phyloP scores from a whole-genome alignment of 1,140 invertebrate genomes.

The Chionoecetes opilio region DNA sequence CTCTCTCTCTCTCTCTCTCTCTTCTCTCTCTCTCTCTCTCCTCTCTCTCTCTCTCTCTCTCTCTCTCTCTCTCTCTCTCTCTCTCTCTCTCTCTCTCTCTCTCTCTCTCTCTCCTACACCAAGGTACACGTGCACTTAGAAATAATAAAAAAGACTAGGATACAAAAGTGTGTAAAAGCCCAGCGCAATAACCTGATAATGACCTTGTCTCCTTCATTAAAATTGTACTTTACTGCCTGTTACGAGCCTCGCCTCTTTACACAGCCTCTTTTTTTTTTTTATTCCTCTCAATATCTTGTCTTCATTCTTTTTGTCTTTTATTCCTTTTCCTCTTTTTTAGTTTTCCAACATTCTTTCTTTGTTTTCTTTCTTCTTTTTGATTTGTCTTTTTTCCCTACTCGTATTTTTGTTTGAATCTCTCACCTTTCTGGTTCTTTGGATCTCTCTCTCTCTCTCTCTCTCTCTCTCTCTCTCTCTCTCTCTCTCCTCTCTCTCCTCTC shows the following conservation, averaged over 20 bases:
- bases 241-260: neutral
- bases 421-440: neutral
- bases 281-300: too few relatives aligned
- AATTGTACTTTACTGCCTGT: too few relatives aligned
- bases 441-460: neutral
- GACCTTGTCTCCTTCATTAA: too few relatives aligned
- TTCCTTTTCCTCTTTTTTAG: neutral
- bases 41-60: slow-evolving; percentile 2
- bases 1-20: neutral
- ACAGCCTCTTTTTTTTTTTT: neutral
- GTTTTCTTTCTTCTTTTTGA: neutral
- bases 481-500: too few relatives aligned
- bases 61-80: neutral
- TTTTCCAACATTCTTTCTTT: too few relatives aligned
- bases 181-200: too few relatives aligned
- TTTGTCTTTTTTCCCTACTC: neutral
- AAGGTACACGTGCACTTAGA: too few relatives aligned
- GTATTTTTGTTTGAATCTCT: neutral
- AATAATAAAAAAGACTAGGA: too few relatives aligned
- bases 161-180: too few relatives aligned
- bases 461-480: too few relatives aligned
- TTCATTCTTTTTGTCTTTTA: too few relatives aligned
- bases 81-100: neutral
- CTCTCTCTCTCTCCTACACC: neutral
- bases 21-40: neutral